Evolutionary conservation across 2,888 invertebrate genomes (phyloP), one percentile per base, ranked within the genome.

Genomic region (Orchesellides sinensis): DNA sequence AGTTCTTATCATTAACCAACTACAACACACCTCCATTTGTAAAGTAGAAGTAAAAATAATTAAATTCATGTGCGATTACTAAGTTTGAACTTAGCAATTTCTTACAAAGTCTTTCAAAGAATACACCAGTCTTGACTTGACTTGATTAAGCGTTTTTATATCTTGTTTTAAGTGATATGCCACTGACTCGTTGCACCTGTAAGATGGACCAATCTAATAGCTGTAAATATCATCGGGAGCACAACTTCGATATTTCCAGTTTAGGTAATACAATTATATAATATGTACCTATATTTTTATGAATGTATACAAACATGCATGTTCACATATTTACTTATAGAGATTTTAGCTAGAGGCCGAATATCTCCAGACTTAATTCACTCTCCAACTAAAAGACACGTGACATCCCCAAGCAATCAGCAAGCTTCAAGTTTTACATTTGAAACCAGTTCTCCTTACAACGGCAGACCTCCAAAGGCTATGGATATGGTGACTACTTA

Each of bases 401-500:
- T 79, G 23, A 25, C 74, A 8, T 75, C 84, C 14, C 84, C 84
- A 49, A 79, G 82, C 35, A 75, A 82, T 79, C 82, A 84, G 59
- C 73, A 83, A 59, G 17, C 40, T 54, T 78, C 79, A 35, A 78
- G 35, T 52, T 74, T 77, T 47, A 27, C 69, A 5, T 82, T 84
- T 70, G 74, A 69, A 12, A 29, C 61, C 40, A 56, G 59, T 17
- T n/a, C 63, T 40, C 35, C 45, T 3, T 47, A 27, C 29, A 70
- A 77, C 49, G 81, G 74, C 1, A 61, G 70, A 25, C 61, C 79
- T 27, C 65, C 45, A 21, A 80, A 65, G 61, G 54, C 68, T 17
- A 74, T 52, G 73, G 74, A 84, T n/a, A 56, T 84, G 73, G 25
- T 72, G n/a, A 78, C 84, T 21, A 83, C 82, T 6, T 84, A 84